These are phyloP conservation scores for Empidonax traillii DNA, from an alignment of 2,113 vertebrate species.

Conservation along the genomic window DNA sequence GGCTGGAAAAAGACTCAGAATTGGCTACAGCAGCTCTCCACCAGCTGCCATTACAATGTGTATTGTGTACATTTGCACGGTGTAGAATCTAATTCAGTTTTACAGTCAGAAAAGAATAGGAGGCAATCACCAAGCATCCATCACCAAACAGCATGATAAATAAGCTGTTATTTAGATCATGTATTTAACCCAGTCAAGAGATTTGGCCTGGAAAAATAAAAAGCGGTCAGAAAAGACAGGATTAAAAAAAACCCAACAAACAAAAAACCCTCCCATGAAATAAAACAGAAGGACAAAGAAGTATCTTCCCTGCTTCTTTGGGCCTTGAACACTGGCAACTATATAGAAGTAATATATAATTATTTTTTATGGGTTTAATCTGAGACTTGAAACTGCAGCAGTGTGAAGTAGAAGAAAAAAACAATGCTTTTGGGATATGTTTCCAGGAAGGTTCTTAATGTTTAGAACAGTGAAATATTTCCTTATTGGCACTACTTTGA, in stretches of 20 bases:
- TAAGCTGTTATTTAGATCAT: conserved; percentile 55
- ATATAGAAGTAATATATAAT: background rate
- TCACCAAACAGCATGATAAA: conserved; percentile 63
- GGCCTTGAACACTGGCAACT: background rate
- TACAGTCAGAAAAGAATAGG: conserved; percentile 61
- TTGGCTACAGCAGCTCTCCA: conserved; percentile 50
- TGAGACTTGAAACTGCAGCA: background rate
- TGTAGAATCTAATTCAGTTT: conserved; percentile 71
- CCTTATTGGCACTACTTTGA: background rate
- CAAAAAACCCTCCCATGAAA: background rate
- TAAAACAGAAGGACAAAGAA: background rate
- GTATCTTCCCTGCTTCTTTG: background rate
- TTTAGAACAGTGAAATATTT: background rate
- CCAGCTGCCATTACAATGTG: conserved; percentile 68
- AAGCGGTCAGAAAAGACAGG: background rate
- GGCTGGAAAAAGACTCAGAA: conserved; percentile 43
- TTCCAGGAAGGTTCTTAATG: background rate
- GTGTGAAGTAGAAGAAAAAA: background rate
- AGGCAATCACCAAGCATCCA: conserved; percentile 59
- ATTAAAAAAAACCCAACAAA: background rate
- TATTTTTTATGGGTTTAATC: background rate
- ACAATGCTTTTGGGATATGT: background rate
- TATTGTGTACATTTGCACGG: conserved; percentile 63
- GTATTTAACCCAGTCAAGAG: conserved; percentile 51
- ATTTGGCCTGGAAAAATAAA: background rate